These are phyloP conservation scores for Cranoglanis bouderius DNA, from an alignment of 2,113 vertebrate genomes.

Conservation along the genomic window DNA sequence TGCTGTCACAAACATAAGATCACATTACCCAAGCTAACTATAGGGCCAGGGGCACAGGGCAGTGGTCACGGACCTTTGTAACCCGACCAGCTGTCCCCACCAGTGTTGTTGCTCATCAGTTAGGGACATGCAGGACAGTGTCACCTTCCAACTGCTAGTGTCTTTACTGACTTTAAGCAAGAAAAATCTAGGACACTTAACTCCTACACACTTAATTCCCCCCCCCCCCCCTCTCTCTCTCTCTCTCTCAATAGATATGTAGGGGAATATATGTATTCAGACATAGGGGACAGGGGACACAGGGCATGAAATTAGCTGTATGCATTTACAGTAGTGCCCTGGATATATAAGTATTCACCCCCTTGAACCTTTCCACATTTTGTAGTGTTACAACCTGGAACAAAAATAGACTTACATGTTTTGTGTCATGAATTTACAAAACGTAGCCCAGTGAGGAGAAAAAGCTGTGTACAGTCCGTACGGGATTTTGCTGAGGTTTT, in stretches of 20 bases:
- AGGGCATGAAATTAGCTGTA: not conserved
- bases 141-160: not conserved
- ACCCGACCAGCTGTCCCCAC: conserved; percentile 42
- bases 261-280: not conserved
- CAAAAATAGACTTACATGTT: not conserved
- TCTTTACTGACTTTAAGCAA: conserved; percentile 7
- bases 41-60: conserved; percentile 38
- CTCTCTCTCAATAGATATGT: not conserved
- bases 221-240: not conserved
- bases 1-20: conserved; percentile 51
- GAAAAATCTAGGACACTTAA: not conserved
- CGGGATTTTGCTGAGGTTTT: no score
- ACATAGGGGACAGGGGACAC: no score
- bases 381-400: not conserved
- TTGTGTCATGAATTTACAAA: not conserved
- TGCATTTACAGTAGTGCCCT: not conserved
- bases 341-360: no score
- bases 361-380: not conserved
- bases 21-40: conserved; percentile 19
- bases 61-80: conserved; percentile 10
- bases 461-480: not conserved
- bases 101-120: conserved; percentile 22
- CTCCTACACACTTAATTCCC: not conserved
- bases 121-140: conserved; percentile 16
- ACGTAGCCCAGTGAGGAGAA: not conserved